A percentile compares a stretch with the other conserved stretches of the same genome.
Evolutionary conservation across 2,797 vertebrate species (phyloP).

Genomic region (Anisognathus igniventris): DNA sequence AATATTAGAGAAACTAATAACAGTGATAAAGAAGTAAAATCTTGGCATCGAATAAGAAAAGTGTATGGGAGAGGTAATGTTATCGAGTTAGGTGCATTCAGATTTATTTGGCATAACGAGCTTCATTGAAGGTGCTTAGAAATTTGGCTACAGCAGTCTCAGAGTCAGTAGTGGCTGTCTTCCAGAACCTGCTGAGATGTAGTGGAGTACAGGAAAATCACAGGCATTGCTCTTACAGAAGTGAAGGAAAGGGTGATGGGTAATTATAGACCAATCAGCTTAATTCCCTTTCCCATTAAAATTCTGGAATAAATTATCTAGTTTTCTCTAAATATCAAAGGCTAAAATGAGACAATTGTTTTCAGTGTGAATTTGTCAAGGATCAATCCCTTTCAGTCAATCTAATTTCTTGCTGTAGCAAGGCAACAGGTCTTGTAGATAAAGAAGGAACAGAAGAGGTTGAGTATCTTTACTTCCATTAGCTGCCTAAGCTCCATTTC

Average conservation of each 20-base stretch:
- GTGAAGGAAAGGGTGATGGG: not conserved
- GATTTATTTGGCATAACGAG: slow-evolving; percentile 5
- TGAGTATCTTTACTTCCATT: not conserved
- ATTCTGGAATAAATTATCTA: not conserved
- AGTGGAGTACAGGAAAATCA: not conserved
- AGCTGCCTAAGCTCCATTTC: not conserved
- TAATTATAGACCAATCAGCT: not conserved
- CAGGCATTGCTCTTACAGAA: not conserved
- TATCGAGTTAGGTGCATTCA: not conserved
- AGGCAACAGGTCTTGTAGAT: not conserved
- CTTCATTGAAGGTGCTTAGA: not conserved
- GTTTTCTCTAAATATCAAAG: not conserved
- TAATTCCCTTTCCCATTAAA: not conserved
- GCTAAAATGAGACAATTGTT: not conserved
- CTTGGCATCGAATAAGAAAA: not conserved
- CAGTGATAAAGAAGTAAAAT: not conserved
- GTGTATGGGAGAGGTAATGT: not conserved
- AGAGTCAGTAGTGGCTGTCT: not conserved
- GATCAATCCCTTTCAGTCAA: not conserved
- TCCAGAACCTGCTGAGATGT: not conserved
- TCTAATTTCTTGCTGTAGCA: not conserved
- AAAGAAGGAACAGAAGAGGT: not conserved
- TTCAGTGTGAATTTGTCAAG: not conserved
- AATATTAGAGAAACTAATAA: slow-evolving; percentile 27
- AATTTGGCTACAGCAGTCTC: not conserved